Conservation (phyloP, 2,888 invertebrate species). For the Drosophila phalerata region DNA sequence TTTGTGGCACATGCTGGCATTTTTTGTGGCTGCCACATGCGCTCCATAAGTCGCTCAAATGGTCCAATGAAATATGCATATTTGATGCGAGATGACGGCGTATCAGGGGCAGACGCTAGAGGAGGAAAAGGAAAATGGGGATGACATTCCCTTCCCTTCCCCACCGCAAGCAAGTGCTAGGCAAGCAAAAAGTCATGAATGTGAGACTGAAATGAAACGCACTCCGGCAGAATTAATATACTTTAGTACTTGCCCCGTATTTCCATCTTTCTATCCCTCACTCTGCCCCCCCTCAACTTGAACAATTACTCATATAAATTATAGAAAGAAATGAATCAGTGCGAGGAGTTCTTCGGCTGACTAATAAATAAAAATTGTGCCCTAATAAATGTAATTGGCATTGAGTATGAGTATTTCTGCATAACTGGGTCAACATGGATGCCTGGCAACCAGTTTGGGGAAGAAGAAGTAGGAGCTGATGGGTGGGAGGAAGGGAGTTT, state of each 20-base stretch:
- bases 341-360: constrained; percentile 14
- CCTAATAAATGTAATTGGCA: constrained; percentile 78
- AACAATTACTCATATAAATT: constrained; percentile 75
- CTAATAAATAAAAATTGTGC: constrained; percentile 72
- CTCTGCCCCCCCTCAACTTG: constrained; percentile 2
- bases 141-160: neutral
- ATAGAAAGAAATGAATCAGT: constrained; percentile 69
- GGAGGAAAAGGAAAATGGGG: neutral
- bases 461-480: neutral
- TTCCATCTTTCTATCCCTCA: neutral
- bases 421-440: constrained; percentile 66
- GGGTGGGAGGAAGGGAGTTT: neutral
- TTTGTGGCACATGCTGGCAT: constrained; percentile 48
- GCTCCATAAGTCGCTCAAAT: constrained; percentile 56
- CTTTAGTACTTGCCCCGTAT: constrained; percentile 41
- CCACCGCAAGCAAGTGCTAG: constrained; percentile 15
- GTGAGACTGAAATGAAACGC: constrained; percentile 32
- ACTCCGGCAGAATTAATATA: constrained; percentile 57
- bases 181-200: constrained; percentile 35
- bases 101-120: neutral
- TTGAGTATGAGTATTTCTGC: constrained; percentile 54
- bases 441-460: constrained; percentile 59
- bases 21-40: constrained; percentile 20
- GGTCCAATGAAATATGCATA: constrained; percentile 72
- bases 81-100: constrained; percentile 60